These are phyloP conservation scores for Montipora cactus DNA, from an alignment of 64 coral and sea anemone genomes.

Conservation along the genomic window DNA sequence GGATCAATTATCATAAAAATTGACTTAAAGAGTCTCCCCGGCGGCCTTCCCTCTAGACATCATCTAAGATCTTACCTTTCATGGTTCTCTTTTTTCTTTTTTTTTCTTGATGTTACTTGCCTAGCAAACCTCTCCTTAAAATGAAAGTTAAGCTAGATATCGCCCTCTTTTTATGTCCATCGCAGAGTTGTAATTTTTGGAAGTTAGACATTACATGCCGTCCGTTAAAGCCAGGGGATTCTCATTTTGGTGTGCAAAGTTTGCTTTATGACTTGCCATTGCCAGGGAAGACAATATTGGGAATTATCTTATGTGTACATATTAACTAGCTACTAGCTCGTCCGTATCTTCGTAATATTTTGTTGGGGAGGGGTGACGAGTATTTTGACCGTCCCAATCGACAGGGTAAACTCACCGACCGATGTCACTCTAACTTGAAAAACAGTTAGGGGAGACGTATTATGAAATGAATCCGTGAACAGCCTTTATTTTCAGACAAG, in stretches of 20 bases:
- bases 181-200: neutral
- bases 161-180: neutral
- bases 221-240: neutral
- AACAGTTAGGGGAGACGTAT: too few species aligned
- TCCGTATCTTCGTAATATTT: neutral
- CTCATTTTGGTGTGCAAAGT: neutral
- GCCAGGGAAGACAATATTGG: neutral
- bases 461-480: too few species aligned
- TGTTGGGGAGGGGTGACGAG: neutral
- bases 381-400: neutral
- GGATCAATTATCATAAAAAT: too few species aligned
- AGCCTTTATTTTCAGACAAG: too few species aligned
- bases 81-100: neutral
- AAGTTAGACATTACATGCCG: neutral
- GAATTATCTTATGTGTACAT: neutral
- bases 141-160: neutral
- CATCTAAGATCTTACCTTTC: constrained; percentile 7
- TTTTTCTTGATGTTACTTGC: neutral
- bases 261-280: neutral
- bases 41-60: too few species aligned
- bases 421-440: too few species aligned
- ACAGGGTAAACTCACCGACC: too few species aligned
- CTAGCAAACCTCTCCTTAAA: neutral
- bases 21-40: too few species aligned
- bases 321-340: neutral